These are phyloP conservation scores for Schizaphis graminum DNA, from an alignment of 2,888 invertebrate species.

Conservation along the genomic window DNA sequence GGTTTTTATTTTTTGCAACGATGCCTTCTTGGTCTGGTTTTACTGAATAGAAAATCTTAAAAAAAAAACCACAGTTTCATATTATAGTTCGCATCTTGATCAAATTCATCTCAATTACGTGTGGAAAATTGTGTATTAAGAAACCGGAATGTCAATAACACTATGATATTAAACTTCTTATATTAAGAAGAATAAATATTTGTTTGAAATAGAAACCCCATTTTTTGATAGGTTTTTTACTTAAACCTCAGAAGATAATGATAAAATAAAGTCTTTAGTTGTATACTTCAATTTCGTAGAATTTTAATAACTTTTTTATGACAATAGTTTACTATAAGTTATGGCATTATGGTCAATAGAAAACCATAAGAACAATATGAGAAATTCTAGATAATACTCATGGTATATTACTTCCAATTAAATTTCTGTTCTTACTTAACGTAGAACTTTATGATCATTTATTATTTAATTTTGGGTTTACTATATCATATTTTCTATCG, in stretches of 20 bases:
- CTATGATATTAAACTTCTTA: conserved; percentile 29
- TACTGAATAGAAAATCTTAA: background rate
- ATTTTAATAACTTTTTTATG: background rate
- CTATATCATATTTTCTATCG: background rate
- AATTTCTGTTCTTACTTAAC: background rate
- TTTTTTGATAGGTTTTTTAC: background rate
- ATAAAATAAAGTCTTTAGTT: background rate
- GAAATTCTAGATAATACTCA: background rate
- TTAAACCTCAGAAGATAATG: background rate
- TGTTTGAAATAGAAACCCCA: background rate
- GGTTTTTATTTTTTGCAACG: background rate
- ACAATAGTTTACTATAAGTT: background rate
- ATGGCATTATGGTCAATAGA: background rate
- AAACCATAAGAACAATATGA: background rate
- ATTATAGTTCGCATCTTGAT: conserved; percentile 6
- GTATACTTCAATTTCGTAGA: background rate
- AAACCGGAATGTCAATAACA: conserved; percentile 11
- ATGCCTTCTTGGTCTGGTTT: background rate
- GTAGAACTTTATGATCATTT: background rate
- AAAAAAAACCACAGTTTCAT: background rate
- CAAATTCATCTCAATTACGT: conserved; percentile 26
- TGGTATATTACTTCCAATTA: background rate
- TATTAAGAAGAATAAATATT: conserved; percentile 1
- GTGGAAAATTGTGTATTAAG: background rate
- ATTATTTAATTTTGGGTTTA: background rate